Conservation (phyloP, 2,888 invertebrate genomes). For the Leistus spinibarbis region DNA sequence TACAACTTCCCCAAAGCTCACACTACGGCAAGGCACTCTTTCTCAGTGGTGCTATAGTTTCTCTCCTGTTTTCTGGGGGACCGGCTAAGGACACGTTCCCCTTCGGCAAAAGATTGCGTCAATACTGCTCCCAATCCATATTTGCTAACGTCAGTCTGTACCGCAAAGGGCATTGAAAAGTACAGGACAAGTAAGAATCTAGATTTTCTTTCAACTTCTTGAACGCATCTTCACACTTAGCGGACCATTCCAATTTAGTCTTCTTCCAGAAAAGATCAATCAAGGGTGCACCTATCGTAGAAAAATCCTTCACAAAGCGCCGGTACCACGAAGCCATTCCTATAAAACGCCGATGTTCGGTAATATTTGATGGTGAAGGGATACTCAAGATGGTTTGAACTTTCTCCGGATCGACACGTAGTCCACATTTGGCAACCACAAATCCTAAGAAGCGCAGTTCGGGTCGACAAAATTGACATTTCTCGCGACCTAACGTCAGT, state of each 20-base stretch:
- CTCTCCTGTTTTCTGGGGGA: background rate
- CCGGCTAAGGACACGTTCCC: background rate
- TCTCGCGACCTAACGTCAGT: constrained; percentile 34
- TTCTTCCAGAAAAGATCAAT: background rate
- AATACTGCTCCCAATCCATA: background rate
- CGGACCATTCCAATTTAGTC: background rate
- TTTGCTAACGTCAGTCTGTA: background rate
- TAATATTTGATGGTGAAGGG: constrained; percentile 8
- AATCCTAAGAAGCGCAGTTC: constrained; percentile 46
- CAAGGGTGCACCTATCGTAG: constrained; percentile 1
- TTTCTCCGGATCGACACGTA: constrained; percentile 39
- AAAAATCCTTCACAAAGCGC: constrained; percentile 2
- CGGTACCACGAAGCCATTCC: constrained; percentile 37
- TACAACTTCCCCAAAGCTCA: constrained; percentile 3
- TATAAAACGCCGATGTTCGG: constrained; percentile 26
- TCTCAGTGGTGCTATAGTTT: background rate
- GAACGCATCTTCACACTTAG: background rate
- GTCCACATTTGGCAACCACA: constrained; percentile 42
- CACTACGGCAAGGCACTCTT: background rate
- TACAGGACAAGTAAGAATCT: background rate
- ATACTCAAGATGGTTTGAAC: constrained; percentile 34
- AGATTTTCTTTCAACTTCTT: background rate
- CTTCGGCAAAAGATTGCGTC: background rate
- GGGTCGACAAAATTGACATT: constrained; percentile 39
- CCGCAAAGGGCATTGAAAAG: constrained; percentile 6